These are phyloP conservation scores for Polyodon spathula DNA, from an alignment of 2,113 vertebrate genomes.

Conservation along the genomic window DNA sequence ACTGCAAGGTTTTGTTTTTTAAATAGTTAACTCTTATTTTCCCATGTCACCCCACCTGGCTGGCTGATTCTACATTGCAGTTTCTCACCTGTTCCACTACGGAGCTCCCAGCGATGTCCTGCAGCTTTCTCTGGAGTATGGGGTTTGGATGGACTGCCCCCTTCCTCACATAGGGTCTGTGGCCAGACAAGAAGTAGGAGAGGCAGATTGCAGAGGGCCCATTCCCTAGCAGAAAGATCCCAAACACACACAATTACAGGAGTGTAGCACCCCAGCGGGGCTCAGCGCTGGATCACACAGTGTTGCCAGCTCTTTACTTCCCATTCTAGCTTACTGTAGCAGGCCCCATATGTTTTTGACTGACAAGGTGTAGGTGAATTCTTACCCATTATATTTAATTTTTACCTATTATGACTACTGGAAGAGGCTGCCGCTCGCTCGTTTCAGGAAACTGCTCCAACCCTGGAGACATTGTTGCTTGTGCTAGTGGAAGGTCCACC, in stretches of 20 bases:
- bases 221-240: slow-evolving; percentile 44
- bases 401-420: slow-evolving; percentile 18
- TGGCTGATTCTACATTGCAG: no score
- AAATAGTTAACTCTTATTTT: neutral
- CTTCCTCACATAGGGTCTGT: slow-evolving; percentile 54
- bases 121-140: slow-evolving; percentile 62
- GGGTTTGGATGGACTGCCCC: slow-evolving; percentile 50
- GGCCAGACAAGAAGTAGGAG: slow-evolving; percentile 65
- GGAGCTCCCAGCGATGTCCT: slow-evolving; percentile 39
- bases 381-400: neutral
- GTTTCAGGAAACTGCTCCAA: neutral
- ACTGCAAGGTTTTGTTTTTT: neutral
- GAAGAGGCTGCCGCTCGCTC: slow-evolving; percentile 8
- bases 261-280: no score
- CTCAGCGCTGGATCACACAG: neutral
- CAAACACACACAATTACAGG: neutral
- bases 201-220: slow-evolving; percentile 70
- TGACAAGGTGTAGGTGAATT: neutral
- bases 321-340: neutral
- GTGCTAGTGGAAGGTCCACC: no score
- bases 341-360: neutral
- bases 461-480: neutral
- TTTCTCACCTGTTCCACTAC: slow-evolving; percentile 56
- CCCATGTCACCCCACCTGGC: no score
- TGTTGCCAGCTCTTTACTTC: neutral